phyloP scores from a whole-genome alignment of 2,888 invertebrate species.

The Agrochola lychnidis region DNA sequence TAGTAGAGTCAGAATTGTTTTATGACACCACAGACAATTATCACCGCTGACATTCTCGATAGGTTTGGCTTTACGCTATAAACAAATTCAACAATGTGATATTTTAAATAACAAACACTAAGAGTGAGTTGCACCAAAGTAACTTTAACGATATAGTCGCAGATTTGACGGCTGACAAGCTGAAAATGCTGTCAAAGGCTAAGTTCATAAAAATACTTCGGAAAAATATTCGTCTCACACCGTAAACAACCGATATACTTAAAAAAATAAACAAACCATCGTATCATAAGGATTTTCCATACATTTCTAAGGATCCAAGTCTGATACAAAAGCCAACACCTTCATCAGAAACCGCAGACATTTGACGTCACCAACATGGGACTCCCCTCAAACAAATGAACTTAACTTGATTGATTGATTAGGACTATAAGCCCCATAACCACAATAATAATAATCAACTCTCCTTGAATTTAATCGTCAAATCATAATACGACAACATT shows the following conservation, averaged over 20 bases:
- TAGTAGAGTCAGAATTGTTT: neutral
- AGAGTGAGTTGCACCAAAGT: too few species aligned
- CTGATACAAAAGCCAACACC: neutral
- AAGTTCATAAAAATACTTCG: neutral
- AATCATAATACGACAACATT: neutral
- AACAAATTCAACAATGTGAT: neutral
- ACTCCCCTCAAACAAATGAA: constrained; percentile 9
- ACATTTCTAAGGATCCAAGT: neutral
- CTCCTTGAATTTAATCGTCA: neutral
- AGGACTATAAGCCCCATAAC: too few species aligned
- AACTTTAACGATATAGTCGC: too few species aligned
- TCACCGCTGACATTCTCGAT: neutral
- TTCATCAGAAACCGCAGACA: constrained; percentile 6
- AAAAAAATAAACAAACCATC: neutral
- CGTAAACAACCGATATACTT: neutral
- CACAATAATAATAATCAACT: constrained; percentile 10
- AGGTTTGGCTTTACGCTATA: neutral
- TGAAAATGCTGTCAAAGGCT: too few species aligned
- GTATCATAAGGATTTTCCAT: neutral
- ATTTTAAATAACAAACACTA: neutral
- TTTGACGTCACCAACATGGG: constrained; percentile 30
- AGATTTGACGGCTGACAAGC: too few species aligned
- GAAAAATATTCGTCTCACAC: neutral
- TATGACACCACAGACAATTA: neutral
- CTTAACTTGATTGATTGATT: constrained; percentile 14